A percentile compares a stretch with the other conserved stretches of the same genome.
phyloP scores from a whole-genome alignment of 2,113 vertebrate species.

The Epinephelus cyanopodus region DNA sequence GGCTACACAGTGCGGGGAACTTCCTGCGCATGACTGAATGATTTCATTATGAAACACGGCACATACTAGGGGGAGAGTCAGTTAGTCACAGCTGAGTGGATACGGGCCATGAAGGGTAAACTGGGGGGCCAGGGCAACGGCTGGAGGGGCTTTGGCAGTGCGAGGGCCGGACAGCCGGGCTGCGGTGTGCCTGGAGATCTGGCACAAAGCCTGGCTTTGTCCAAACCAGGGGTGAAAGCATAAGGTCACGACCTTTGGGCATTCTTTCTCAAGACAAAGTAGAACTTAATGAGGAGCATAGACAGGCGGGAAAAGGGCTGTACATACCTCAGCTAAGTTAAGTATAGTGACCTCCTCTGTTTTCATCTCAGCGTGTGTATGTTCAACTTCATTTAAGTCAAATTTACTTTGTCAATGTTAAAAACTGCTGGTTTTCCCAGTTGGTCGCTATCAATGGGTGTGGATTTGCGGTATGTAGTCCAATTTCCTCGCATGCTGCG shows the following conservation, averaged over 20 bases:
- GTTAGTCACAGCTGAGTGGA: slow-evolving; percentile 81
- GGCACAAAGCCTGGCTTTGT: slow-evolving; percentile 70
- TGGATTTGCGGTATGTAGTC: not conserved
- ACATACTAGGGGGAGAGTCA: slow-evolving; percentile 75
- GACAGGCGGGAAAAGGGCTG: not conserved
- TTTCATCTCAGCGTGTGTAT: not conserved
- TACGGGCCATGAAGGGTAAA: slow-evolving; percentile 65
- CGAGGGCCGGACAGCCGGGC: slow-evolving; percentile 41
- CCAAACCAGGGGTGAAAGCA: slow-evolving; percentile 44
- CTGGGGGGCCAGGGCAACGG: slow-evolving; percentile 52
- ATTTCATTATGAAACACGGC: slow-evolving; percentile 81
- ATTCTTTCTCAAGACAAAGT: slow-evolving; percentile 57
- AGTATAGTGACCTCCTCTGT: slow-evolving; percentile 8
- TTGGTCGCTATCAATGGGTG: not conserved
- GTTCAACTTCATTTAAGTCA: not conserved
- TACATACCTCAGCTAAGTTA: slow-evolving; percentile 22
- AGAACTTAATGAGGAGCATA: slow-evolving; percentile 55
- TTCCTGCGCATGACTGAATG: slow-evolving; percentile 79
- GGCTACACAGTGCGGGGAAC: slow-evolving; percentile 61
- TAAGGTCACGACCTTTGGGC: slow-evolving; percentile 49
- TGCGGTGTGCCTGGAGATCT: slow-evolving; percentile 60
- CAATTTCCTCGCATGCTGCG: slow-evolving; percentile 4
- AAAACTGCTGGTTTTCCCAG: not conserved
- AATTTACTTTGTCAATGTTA: not conserved
- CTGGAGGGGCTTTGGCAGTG: slow-evolving; percentile 58